Percentiles rank a stretch among this genome's conserved stretches.
phyloP scores from a whole-genome alignment of 2,113 vertebrate species.

The Mixornis gularis region DNA sequence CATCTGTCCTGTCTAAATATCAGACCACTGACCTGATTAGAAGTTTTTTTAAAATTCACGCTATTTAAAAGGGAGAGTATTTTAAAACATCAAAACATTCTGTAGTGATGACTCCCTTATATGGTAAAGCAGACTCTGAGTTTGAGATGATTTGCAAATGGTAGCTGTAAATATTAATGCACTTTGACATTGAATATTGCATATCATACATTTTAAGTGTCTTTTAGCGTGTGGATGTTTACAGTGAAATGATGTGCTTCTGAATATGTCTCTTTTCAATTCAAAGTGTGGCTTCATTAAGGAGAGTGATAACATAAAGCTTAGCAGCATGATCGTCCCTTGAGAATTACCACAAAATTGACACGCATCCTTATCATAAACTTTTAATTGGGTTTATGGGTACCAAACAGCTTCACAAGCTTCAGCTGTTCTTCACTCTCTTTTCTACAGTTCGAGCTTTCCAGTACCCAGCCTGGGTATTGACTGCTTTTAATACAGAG shows the following conservation, averaged over 20 bases:
- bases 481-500: background rate
- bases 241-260: background rate
- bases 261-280: background rate
- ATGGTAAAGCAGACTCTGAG: background rate
- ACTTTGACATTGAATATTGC: constrained; percentile 4
- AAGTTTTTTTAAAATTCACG: background rate
- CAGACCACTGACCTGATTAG: background rate
- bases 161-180: constrained; percentile 46
- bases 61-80: background rate
- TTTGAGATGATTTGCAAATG: constrained; percentile 9
- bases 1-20: background rate
- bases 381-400: background rate
- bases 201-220: constrained; percentile 25
- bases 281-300: background rate
- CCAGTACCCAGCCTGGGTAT: background rate
- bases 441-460: background rate
- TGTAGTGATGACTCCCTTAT: background rate
- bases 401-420: background rate
- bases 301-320: background rate
- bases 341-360: background rate
- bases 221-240: background rate
- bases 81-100: background rate
- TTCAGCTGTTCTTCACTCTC: background rate
- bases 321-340: background rate
- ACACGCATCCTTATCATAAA: background rate